phyloP scores from a whole-genome alignment of 2,888 invertebrate genomes.

The Tridacna gigas region DNA sequence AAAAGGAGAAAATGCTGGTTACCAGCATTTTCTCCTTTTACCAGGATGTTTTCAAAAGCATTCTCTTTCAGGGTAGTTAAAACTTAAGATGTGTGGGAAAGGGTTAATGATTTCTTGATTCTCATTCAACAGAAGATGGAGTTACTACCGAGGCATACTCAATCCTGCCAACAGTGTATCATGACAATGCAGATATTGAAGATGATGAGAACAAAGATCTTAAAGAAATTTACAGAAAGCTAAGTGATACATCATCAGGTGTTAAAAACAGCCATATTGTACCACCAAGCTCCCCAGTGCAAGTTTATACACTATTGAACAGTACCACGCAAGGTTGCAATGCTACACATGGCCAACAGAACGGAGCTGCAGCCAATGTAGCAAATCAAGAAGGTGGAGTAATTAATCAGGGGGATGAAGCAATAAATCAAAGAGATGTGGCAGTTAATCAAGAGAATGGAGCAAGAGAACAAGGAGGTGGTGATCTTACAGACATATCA shows the following conservation, averaged over 20 bases:
- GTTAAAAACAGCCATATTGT: background rate
- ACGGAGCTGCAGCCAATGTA: background rate
- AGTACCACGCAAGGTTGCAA: background rate
- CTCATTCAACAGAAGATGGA: conserved; percentile 10
- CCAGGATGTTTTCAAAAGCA: no score
- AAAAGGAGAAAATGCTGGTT: no score
- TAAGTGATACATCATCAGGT: conserved; percentile 2
- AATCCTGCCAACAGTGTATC: conserved; percentile 16
- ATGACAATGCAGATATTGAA: conserved; percentile 30
- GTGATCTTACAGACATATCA: background rate
- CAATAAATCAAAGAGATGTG: background rate
- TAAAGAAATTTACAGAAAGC: conserved; percentile 30
- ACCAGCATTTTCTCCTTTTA: no score
- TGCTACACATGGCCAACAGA: background rate
- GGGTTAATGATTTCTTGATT: background rate
- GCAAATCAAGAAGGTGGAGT: background rate
- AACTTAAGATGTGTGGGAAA: background rate
- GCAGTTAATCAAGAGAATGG: background rate
- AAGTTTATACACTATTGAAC: background rate
- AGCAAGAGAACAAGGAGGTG: background rate
- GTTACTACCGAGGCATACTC: conserved; percentile 20
- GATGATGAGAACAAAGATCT: conserved; percentile 35
- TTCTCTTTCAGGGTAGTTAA: no score
- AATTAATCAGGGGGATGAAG: background rate
- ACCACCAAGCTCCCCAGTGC: background rate